Conservation (phyloP, 1,140 invertebrate species). For the Plectrocnemia conspersa region DNA sequence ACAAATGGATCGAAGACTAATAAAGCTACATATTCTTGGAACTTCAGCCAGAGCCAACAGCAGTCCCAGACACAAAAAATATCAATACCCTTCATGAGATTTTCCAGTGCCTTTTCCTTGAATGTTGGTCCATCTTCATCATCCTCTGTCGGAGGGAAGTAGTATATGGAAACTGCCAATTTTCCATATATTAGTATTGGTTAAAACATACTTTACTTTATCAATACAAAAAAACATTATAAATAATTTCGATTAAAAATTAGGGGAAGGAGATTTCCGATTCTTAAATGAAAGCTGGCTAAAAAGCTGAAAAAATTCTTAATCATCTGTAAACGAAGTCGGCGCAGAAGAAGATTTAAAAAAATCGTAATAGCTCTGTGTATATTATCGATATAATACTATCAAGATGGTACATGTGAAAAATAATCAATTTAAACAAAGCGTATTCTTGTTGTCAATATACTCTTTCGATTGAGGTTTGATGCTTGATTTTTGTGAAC, state of each 20-base stretch:
- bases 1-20: slow-evolving; percentile 97
- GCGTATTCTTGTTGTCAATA: too few relatives aligned
- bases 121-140: slow-evolving; percentile 85
- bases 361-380: slow-evolving; percentile 10
- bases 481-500: too few relatives aligned
- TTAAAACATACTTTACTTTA: slow-evolving; percentile 31
- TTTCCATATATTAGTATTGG: slow-evolving; percentile 35
- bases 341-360: slow-evolving; percentile 15
- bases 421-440: too few relatives aligned
- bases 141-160: slow-evolving; percentile 84
- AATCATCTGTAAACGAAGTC: slow-evolving; percentile 10
- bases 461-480: too few relatives aligned
- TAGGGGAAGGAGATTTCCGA: slow-evolving; percentile 54
- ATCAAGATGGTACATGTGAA: too few relatives aligned
- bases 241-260: slow-evolving; percentile 2
- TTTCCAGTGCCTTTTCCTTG: slow-evolving; percentile 76
- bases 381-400: background rate
- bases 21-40: slow-evolving; percentile 85
- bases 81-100: slow-evolving; percentile 75
- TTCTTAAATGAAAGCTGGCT: slow-evolving; percentile 30
- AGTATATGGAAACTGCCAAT: slow-evolving; percentile 82
- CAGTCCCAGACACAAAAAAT: slow-evolving; percentile 97
- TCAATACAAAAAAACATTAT: slow-evolving; percentile 17
- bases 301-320: slow-evolving; percentile 31
- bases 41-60: slow-evolving; percentile 83